Evolutionary conservation across 2,888 invertebrate species (phyloP).

Genomic region (Platynereis dumerilii): DNA sequence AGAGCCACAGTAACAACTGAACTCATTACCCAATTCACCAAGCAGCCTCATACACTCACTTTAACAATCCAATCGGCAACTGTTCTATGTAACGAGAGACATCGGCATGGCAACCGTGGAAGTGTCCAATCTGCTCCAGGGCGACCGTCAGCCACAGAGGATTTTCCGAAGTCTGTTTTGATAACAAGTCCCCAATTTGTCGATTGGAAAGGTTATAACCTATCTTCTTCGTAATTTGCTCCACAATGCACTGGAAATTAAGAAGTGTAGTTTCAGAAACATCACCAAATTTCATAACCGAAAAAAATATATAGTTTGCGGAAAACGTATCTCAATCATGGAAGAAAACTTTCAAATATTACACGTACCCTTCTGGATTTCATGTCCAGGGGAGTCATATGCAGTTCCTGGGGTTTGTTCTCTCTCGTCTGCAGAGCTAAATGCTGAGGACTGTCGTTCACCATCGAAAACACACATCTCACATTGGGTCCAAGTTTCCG

Average conservation of each 20-base stretch:
- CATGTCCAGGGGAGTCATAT: slow-evolving; percentile 49
- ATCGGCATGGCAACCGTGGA: slow-evolving; percentile 27
- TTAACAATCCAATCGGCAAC: slow-evolving; percentile 35
- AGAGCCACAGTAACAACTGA: too few species aligned
- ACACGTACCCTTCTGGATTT: slow-evolving; percentile 52
- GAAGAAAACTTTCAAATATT: too few species aligned
- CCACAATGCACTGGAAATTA: too few species aligned
- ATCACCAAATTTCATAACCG: too few species aligned
- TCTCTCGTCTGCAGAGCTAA: slow-evolving; percentile 50
- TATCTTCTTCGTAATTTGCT: too few species aligned
- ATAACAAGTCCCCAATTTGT: slow-evolving; percentile 22
- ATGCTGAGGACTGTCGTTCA: slow-evolving; percentile 50
- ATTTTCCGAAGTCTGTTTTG: slow-evolving; percentile 37
- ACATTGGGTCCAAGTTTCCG: slow-evolving; percentile 57
- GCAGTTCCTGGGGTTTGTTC: slow-evolving; percentile 48
- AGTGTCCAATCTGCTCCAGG: slow-evolving; percentile 40
- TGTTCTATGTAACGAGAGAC: slow-evolving; percentile 30
- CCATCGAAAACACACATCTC: slow-evolving; percentile 52
- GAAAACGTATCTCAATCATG: too few species aligned
- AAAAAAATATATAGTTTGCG: too few species aligned
- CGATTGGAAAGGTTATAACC: too few species aligned
- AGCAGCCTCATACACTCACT: too few species aligned
- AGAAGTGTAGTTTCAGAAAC: too few species aligned
- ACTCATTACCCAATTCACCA: too few species aligned
- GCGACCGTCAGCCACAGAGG: slow-evolving; percentile 44